Base-by-base conservation (phyloP, 1,140 invertebrate genomes). In the Leptonema lineaticorne region DNA sequence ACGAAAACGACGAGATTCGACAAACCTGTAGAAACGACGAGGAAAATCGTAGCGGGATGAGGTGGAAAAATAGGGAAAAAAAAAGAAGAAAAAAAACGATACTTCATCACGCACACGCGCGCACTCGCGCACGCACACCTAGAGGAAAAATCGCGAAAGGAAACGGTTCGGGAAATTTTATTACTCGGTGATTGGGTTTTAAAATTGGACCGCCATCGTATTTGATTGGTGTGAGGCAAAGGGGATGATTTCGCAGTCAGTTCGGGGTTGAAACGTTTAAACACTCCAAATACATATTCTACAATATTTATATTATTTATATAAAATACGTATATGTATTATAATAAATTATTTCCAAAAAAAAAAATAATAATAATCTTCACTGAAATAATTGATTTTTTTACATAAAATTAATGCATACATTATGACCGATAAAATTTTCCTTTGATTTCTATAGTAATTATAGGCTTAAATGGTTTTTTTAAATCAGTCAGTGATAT, bases 131-230 rank as follows among this genome's bases (percentile, higher is more conserved):
- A 24, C 22, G n/a, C 58, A 11, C n/a, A 24, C 20, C 20, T 8
- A 16, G 26, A 7, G 29, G 7, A 59, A 22, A 28, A 57, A 3
- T 30, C 46, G 22, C 26, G 50, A 27, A 33, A 20, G 57, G 66
- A 67, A 67, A 59, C 56, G 18, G 37, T 67, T 46, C 41, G 66
- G 57, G 66, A 67, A 67, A 67, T 67, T 67, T 67, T 67, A 67
- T 67, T 67, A 67, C 48, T 59, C 66, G 57, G 66, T 67, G 66
- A 67, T 67, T 67, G 66, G 66, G 66, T 67, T 67, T 67, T 67
- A 67, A 67, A 67, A 59, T 67, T 67, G 66, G 66, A 67, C 29
- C 66, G 37, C 22, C 33, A 29, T 16, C 48, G 57, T 50, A 53
- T 46, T 29, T 30, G 22, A 22, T 16, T 7, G 30, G 53, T 45